Evolutionary conservation across 2,888 invertebrate genomes (phyloP).

Genomic region (Allophyes oxyacanthae): DNA sequence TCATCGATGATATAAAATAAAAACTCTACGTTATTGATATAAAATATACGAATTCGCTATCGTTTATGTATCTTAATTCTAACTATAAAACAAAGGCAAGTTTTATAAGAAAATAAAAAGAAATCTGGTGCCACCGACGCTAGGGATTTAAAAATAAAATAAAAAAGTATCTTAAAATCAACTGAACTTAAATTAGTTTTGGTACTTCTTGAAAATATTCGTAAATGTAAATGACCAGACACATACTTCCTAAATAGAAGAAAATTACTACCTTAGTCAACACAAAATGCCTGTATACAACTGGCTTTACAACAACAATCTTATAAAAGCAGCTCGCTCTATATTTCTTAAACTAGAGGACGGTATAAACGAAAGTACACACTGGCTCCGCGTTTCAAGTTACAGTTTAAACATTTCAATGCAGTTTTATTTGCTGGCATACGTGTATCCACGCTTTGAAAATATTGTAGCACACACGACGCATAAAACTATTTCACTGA

Average conservation of each 20-base stretch:
- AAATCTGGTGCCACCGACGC: no score
- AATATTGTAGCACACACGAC: constrained; percentile 30
- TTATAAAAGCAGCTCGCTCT: constrained; percentile 21
- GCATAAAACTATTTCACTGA: constrained; percentile 18
- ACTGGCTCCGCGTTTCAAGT: constrained; percentile 34
- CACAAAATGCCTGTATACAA: background rate
- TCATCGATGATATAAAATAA: no score
- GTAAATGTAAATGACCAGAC: background rate
- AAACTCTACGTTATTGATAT: no score
- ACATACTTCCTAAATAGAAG: background rate
- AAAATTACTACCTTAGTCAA: background rate
- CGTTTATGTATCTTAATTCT: no score
- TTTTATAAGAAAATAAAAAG: no score
- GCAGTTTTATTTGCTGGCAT: constrained; percentile 46
- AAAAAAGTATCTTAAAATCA: no score
- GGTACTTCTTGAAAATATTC: no score
- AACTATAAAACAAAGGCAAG: no score
- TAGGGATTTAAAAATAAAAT: no score
- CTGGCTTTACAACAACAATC: constrained; percentile 11
- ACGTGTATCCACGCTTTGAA: constrained; percentile 26
- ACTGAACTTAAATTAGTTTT: no score
- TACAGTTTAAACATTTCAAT: constrained; percentile 51
- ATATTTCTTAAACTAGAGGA: constrained; percentile 29
- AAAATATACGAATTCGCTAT: no score
- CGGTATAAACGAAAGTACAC: constrained; percentile 38